A percentile compares a stretch with the other conserved stretches of the same genome.
phyloP scores from a whole-genome alignment of 2,797 vertebrate species.

The Pachyuromys duprasi region DNA sequence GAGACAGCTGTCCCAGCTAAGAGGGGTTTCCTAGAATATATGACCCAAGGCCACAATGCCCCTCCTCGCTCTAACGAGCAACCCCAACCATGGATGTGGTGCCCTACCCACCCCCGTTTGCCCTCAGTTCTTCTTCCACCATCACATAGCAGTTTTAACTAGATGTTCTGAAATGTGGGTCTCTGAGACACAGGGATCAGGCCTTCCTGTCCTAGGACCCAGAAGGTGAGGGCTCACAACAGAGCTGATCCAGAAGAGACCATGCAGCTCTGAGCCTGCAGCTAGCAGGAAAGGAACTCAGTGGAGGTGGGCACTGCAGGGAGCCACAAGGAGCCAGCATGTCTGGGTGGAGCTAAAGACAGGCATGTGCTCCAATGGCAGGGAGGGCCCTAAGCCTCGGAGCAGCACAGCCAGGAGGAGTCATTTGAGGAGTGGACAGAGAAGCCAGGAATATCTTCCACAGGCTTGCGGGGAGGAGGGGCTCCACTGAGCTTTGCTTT shows the following conservation, averaged over 20 bases:
- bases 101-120: background rate
- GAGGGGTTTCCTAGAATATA: background rate
- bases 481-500: rapidly evolving
- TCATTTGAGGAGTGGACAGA: background rate
- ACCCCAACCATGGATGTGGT: background rate
- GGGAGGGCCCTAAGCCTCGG: background rate
- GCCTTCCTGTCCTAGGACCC: background rate
- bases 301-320: too few species aligned
- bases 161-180: background rate
- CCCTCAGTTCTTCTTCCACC: background rate
- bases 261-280: background rate
- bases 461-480: background rate
- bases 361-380: background rate
- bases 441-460: background rate
- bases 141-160: background rate
- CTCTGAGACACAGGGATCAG: background rate
- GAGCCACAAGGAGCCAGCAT: background rate
- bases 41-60: background rate
- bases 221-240: background rate
- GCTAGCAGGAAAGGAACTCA: background rate
- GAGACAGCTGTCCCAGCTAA: background rate
- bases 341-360: background rate
- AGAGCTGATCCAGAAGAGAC: background rate
- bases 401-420: background rate
- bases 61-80: background rate